Conservation (phyloP, 2,113 vertebrate genomes). For the Callionymus lyra region DNA sequence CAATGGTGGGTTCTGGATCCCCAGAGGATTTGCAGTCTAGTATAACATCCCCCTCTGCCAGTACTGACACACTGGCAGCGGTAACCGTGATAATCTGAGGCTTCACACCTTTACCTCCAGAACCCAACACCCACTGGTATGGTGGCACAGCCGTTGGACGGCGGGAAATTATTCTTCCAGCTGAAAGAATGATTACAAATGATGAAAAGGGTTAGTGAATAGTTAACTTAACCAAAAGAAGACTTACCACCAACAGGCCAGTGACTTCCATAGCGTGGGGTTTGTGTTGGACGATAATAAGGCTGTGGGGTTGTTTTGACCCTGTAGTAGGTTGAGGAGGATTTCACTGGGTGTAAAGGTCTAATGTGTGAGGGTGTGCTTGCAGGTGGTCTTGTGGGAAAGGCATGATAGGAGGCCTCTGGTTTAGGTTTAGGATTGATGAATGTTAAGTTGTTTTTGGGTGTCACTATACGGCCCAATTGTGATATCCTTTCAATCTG, state of each 20-base stretch:
- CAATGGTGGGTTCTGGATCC: constrained; percentile 54
- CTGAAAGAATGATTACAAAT: neutral
- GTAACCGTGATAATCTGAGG: constrained; percentile 55
- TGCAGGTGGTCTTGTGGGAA: constrained; percentile 11
- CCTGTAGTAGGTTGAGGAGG: constrained; percentile 15
- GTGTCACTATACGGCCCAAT: constrained; percentile 52
- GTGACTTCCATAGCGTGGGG: constrained; percentile 22
- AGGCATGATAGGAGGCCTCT: constrained; percentile 14
- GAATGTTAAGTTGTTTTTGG: constrained; percentile 26
- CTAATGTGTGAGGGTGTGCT: constrained; percentile 22
- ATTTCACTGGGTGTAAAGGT: constrained; percentile 4
- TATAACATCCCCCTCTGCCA: constrained; percentile 63
- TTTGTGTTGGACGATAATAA: constrained; percentile 31
- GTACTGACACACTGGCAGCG: constrained; percentile 50
- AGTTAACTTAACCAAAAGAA: neutral
- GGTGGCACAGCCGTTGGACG: constrained; percentile 49
- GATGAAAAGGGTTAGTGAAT: too few relatives aligned
- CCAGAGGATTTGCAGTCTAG: constrained; percentile 64
- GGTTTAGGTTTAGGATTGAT: constrained; percentile 16
- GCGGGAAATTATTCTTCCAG: constrained; percentile 27
- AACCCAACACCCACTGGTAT: constrained; percentile 45
- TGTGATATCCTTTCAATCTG: constrained; percentile 60
- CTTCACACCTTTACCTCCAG: constrained; percentile 36
- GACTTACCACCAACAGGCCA: constrained; percentile 43
- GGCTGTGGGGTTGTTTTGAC: constrained; percentile 17